Base-by-base conservation (phyloP, 2,113 vertebrate species). In the Tragelaphus scriptus region DNA sequence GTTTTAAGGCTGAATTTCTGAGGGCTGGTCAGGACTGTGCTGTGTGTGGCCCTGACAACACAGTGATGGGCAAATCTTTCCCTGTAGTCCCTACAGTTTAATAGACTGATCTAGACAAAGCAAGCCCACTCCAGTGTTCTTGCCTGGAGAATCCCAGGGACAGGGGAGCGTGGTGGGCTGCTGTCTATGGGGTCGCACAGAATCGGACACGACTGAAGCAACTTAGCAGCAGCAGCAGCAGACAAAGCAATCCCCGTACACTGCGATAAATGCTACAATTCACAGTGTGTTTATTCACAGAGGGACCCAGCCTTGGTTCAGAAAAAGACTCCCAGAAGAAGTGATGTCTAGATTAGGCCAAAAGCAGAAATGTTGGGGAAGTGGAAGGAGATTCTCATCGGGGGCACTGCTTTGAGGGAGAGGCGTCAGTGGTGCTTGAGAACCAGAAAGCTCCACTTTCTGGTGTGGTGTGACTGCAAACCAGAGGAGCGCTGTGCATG, bases 361-460 rank as follows among this genome's bases (percentile, higher is more conserved):
- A 96, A 96, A 59, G n/a, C 95, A 97, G 91, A 88, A 61, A 68
- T 21, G 47, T 53, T 88, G 82, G 79, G 59, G 19, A 68, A 81
- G 26, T n/a, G 2, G 47, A 92, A 4, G 23, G 15, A 91, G 82
- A 26, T 36, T 79, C 40, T 85, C 59, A 88, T 16, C 10, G 59
- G 16, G 79, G 16, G 49, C 5, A 71, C 14, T 26, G 5, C 28
- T 80, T 51, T 30, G 8, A 1, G 47, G 15, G 28, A 63, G 2
- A n/a, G 4, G 56, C 13, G 79, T 32, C 28, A 40, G 49, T 2
- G 6, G 36, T 11, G 15, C 49, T 77, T 47, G 58, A 94, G 75
- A 96, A 88, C 77, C 56, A 68, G n/a, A 86, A 79, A 55, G n/a
- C 44, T 26, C 25, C 13, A 40, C 15, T 26, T 53, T 68, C 51